Base-by-base conservation (phyloP, 37 sponge, comb jelly and placozoan species). In the Aplysina aerophoba region DNA sequence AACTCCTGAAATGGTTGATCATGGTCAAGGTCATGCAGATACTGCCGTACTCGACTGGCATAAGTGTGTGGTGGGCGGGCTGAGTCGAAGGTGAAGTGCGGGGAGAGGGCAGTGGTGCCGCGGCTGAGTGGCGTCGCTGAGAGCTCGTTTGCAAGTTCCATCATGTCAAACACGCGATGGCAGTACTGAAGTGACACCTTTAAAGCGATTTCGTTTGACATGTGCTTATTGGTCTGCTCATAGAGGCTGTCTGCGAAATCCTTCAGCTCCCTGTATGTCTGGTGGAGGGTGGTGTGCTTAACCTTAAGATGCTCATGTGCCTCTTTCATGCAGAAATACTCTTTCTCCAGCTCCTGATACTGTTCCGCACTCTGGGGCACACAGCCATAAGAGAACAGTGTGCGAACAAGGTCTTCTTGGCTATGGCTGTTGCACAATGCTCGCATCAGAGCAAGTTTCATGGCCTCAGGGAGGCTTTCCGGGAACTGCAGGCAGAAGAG, bases 371-470 rank as follows among this genome's bases (percentile, higher is more conserved):
- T 69, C 4, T 64, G 61, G 6, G 83, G 81, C 0, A 85, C 87
- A 19, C 81, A 81, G 0, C 85, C 87, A 30, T 90, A 85, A 0
- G 94, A 90, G 4, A 93, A 30, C 55, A 93, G 83, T 30, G 75
- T 80, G 12, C 85, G 80, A 81, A 93, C 85, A 15, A 93, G 64
- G 37, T 93, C 94, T 71, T 93, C 88, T 24, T 84, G 44, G 28
- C 73, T 88, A 86, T 87, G 88, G 83, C 94, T 90, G 88, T 90
- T 90, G 34, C 85, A 71, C 0, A 93, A 82, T 20, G 94, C 80
- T 55, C 83, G 85, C 27, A 93, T 83, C 34, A 93, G 37, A 16
- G 88, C 88, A 27, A 88, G 53, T 54, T 87, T 85, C 22, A 72
- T 68, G 24, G 90, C 88, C 13, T 81, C 81, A 5, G 88, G 36